These are phyloP conservation scores for Nycticryphes semicollaris DNA, from an alignment of 2,113 vertebrate genomes.

Conservation along the genomic window DNA sequence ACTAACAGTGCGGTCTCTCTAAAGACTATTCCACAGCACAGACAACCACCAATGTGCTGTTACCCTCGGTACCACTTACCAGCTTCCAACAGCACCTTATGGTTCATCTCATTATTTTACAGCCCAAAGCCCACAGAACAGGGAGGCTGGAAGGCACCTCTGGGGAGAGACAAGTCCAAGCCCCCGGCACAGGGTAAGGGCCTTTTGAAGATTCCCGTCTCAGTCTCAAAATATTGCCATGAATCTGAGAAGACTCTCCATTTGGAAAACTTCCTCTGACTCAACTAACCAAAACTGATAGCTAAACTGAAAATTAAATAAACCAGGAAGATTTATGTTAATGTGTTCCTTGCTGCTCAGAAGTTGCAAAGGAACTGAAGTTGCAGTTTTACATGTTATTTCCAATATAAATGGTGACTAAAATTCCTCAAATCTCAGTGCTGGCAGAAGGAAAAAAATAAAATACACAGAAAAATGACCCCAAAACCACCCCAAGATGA, in stretches of 20 bases:
- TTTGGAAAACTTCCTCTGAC: not conserved
- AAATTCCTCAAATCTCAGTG: not conserved
- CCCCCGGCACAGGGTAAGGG: not conserved
- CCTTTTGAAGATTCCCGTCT: not conserved
- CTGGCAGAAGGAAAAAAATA: not conserved
- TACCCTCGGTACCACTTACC: not conserved
- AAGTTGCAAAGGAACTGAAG: not conserved
- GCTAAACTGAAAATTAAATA: not conserved
- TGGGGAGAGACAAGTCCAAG: not conserved
- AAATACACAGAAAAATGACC: not conserved
- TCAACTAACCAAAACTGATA: not conserved
- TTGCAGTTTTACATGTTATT: not conserved
- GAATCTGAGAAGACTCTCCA: not conserved
- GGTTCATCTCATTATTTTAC: not conserved
- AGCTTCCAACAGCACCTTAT: not conserved
- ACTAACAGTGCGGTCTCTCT: not conserved
- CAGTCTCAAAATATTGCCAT: fast-evolving
- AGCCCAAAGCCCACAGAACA: not conserved
- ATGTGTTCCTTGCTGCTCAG: not conserved
- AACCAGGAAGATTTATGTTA: not conserved
- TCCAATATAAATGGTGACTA: not conserved
- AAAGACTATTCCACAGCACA: not conserved
- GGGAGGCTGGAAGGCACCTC: not conserved
- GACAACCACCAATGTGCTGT: too few relatives aligned
- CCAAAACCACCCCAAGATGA: not conserved